phyloP scores from a whole-genome alignment of 92 coral and sea anemone genomes.

The Nematostella vectensis region DNA sequence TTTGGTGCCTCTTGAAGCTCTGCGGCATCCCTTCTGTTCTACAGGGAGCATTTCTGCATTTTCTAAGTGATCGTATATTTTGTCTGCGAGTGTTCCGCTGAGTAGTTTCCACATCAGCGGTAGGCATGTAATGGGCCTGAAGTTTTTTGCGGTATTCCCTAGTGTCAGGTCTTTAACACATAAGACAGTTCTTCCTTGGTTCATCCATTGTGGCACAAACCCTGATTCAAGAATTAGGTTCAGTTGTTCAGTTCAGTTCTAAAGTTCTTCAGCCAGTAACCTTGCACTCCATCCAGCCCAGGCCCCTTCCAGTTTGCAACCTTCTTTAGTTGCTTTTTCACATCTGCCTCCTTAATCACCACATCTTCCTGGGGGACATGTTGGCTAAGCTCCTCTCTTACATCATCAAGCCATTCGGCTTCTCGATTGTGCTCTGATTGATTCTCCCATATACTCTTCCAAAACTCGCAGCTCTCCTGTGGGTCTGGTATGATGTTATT shows the following conservation, averaged over 20 bases:
- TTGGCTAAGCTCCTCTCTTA: constrained; percentile 6
- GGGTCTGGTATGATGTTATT: constrained; percentile 18
- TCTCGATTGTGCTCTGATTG: constrained; percentile 16
- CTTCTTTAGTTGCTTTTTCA: constrained; percentile 30
- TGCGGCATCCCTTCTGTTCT: constrained; percentile 31
- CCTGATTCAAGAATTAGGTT: constrained; percentile 6
- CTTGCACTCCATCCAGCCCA: constrained; percentile 32
- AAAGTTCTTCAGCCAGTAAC: constrained; percentile 29
- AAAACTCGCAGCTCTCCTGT: constrained; percentile 12
- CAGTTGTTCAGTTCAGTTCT: constrained; percentile 12
- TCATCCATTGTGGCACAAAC: constrained; percentile 22
- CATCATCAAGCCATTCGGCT: constrained; percentile 19
- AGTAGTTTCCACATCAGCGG: constrained; percentile 27
- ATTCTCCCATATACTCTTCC: constrained; percentile 23
- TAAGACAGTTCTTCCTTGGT: constrained; percentile 23
- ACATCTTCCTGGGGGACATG: constrained; percentile 9
- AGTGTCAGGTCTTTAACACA: constrained; percentile 15
- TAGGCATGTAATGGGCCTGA: constrained; percentile 18
- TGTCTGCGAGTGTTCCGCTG: constrained; percentile 8
- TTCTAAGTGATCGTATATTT: constrained; percentile 15
- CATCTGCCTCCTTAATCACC: constrained; percentile 4
- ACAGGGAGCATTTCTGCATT: constrained; percentile 3
- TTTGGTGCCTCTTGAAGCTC: constrained; percentile 17
- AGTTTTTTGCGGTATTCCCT: constrained; percentile 13
- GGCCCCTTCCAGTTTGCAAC: constrained; percentile 27